Evolutionary conservation across 2,113 vertebrate genomes (phyloP), one percentile per base, ranked within the genome.

Genomic region (Bombycilla garrulus): DNA sequence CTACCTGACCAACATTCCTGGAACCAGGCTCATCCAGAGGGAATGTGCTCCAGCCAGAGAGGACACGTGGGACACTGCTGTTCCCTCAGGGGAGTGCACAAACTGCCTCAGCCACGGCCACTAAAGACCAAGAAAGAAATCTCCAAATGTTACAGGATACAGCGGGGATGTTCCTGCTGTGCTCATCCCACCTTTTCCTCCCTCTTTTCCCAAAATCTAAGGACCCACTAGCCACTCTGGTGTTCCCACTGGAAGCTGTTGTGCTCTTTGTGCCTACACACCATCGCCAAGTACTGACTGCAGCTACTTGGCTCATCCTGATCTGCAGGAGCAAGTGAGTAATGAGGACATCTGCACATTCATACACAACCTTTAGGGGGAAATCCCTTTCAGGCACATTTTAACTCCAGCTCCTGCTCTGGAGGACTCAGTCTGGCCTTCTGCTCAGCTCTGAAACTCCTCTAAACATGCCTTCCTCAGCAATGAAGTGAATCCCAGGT

Each of bases 301-400:
- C 58, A 67, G 44, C 44, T 54, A 23, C 70, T 86, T 66, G 80
- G 88, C 76, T 81, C 28, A 18, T 11, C 21, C 56, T 42, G 17
- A 56, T 40, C 76, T 74, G 64, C 33, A 88, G 60, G 56, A 92
- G 69, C 67, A 96, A 60, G 2, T 79, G 83, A 81, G 72, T 21
- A 60, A 78, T 54, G 19, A 15, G 61, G n/a, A 70, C 76, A 80
- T 57, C 90, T 71, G 76, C 25, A n/a, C 44, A 19, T 50, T 54
- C 0, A 0, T 57, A 83, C 61, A 71, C 60, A 67, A 22, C 33
- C 64, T 64, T 56, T 3, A 28, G 53, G 56, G 71, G 72, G n/a
- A 94, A 90, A 92, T 88, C 85, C 81, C 67, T 92, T 83, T 74
- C 58, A 35, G 6, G 48, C 23, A 86, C 60, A 29, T 33, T 88